Evolutionary conservation across 2,113 vertebrate genomes (phyloP).

Genomic region (Corydoras sp.): DNA sequence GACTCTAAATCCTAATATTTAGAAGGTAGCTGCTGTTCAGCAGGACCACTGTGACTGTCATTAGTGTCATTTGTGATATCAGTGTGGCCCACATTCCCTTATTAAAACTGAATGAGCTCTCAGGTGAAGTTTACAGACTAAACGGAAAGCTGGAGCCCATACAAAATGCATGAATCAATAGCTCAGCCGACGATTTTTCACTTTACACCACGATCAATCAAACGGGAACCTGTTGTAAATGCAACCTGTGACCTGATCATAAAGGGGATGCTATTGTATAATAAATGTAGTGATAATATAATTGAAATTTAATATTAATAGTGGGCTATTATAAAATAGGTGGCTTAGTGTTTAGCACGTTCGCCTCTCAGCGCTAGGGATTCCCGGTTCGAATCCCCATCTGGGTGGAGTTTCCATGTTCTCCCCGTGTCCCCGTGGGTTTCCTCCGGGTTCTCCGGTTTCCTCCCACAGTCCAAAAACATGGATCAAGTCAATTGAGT

Average conservation of each 20-base stretch:
- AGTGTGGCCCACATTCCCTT: slow-evolving; percentile 11
- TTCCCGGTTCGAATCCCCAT: too few relatives aligned
- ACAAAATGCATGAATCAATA: slow-evolving; percentile 18
- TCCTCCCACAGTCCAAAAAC: too few relatives aligned
- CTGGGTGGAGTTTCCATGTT: too few relatives aligned
- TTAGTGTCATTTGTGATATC: slow-evolving; percentile 15
- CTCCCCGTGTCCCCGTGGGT: too few relatives aligned
- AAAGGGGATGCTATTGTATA: not conserved
- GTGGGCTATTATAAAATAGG: too few relatives aligned
- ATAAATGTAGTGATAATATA: not conserved
- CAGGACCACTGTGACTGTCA: slow-evolving; percentile 1
- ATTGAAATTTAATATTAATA: too few relatives aligned
- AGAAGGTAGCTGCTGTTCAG: too few relatives aligned
- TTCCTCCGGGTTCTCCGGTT: too few relatives aligned
- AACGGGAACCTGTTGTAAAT: not conserved
- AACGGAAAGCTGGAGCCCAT: slow-evolving; percentile 3
- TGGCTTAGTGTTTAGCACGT: too few relatives aligned
- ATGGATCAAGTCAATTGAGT: too few relatives aligned
- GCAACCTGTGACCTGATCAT: not conserved
- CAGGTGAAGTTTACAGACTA: not conserved
- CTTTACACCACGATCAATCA: not conserved
- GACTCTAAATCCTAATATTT: too few relatives aligned
- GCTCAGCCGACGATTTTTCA: not conserved
- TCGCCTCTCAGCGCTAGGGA: too few relatives aligned
- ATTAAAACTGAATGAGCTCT: slow-evolving; percentile 26